Evolutionary conservation across 2,888 invertebrate species (phyloP).

Genomic region (Andrena dorsata): DNA sequence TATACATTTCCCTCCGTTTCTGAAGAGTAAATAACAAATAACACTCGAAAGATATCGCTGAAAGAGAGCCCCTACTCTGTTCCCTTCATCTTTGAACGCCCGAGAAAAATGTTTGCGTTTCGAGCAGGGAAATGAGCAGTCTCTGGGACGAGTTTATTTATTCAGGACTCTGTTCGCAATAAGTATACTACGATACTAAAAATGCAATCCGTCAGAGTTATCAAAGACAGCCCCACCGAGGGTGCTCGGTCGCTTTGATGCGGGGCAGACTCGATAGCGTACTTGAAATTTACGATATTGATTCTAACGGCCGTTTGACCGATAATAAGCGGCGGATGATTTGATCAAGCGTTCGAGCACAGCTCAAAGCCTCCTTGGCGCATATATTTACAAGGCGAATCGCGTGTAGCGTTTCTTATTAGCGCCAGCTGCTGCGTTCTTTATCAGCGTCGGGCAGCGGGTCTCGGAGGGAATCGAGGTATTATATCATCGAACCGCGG

Average conservation of each 20-base stretch:
- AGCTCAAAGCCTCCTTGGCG: constrained; percentile 32
- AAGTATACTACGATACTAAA: neutral
- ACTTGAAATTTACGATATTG: constrained; percentile 38
- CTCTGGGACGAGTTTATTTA: neutral
- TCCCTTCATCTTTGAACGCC: too few species aligned
- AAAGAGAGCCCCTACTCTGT: too few species aligned
- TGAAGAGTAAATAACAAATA: neutral
- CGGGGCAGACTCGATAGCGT: neutral
- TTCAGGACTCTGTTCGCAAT: neutral
- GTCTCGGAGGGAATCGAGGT: neutral
- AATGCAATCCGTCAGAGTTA: neutral
- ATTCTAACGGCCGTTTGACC: constrained; percentile 37
- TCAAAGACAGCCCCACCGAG: neutral
- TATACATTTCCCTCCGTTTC: neutral
- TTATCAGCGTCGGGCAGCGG: neutral
- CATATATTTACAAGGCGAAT: constrained; percentile 40
- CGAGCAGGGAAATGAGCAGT: too few species aligned
- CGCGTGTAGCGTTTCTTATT: constrained; percentile 37
- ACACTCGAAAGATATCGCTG: neutral
- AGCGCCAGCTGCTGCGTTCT: neutral
- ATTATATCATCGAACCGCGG: neutral
- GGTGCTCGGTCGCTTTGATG: constrained; percentile 24
- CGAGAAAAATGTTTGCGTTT: too few species aligned
- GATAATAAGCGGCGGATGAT: constrained; percentile 40
- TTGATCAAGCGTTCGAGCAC: neutral